Evolutionary conservation across 2,797 vertebrate genomes (phyloP).

Genomic region (Phrynocephalus guinanensis): DNA sequence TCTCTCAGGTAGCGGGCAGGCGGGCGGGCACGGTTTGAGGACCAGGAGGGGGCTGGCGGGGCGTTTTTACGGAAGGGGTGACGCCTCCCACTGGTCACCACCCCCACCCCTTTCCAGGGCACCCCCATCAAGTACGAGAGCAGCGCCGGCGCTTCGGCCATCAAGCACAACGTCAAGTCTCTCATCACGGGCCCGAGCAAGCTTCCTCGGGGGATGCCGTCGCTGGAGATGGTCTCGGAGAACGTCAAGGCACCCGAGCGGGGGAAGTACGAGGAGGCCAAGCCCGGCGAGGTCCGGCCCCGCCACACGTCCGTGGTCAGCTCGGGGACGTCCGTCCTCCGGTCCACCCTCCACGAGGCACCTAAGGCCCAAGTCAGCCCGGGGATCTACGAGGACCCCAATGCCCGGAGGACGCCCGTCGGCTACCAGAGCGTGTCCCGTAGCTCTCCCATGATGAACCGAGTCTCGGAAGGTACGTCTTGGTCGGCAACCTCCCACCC

Average conservation of each 20-base stretch:
- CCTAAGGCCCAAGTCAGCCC: constrained; percentile 95
- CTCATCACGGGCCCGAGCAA: constrained; percentile 94
- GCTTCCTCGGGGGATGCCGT: constrained; percentile 86
- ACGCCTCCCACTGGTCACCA: too few species aligned
- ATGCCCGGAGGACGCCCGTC: constrained; percentile 92
- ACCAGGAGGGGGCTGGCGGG: not conserved
- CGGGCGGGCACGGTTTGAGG: too few species aligned
- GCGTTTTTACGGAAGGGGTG: too few species aligned
- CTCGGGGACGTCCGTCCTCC: constrained; percentile 92
- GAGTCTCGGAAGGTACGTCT: constrained; percentile 86
- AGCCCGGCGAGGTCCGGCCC: constrained; percentile 82
- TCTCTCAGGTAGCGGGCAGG: constrained; percentile 86
- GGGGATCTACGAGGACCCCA: constrained; percentile 93
- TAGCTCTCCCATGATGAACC: constrained; percentile 92
- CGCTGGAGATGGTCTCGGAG: constrained; percentile 87
- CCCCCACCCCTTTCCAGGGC: constrained; percentile 69
- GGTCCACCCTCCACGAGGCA: constrained; percentile 92
- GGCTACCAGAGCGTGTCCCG: constrained; percentile 91
- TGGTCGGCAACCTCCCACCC: too few species aligned
- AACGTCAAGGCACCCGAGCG: constrained; percentile 85
- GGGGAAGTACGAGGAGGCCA: constrained; percentile 91
- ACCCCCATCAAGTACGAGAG: constrained; percentile 88
- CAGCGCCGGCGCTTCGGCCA: constrained; percentile 86
- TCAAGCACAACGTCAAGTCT: constrained; percentile 99
- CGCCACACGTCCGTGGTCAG: constrained; percentile 95